Evolutionary conservation across 2,888 invertebrate genomes (phyloP), one percentile per base, ranked within the genome.

Genomic region (Drosophila kambysellisi): DNA sequence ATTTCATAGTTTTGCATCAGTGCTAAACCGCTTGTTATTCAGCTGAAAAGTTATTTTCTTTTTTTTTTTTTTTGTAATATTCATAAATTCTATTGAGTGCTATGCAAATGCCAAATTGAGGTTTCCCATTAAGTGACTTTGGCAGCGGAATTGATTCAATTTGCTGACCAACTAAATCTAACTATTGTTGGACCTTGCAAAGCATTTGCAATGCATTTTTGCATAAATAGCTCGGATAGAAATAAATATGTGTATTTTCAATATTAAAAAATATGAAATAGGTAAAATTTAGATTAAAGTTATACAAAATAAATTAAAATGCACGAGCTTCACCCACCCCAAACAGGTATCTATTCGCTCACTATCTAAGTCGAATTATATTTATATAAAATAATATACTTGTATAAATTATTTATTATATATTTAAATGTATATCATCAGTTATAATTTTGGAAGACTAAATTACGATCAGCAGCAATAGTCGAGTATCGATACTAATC

Each of bases 131-230:
- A 56, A 29, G 11, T 29, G 39, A 39, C n/a, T 29, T 56, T 56
- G 54, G n/a, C 54, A 39, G 5, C 29, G 37, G 39, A 56, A n/a
- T 39, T n/a, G 39, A 30, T 56, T 56, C 29, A 30, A 0, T 56
- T 30, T 30, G n/a, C n/a, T 56, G 11, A 25, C 9, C 25, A 17
- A 39, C 25, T 29, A 29, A 32, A 25, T 43, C 6, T 11, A 5
- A 20, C 43, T 3, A 43, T 11, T 43, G 0, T 20, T 2, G 0
- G 20, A 0, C 20, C 20, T 20, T 11, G 7, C 15, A 46, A 25
- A 15, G 20, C 4, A 12, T 12, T 46, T 12, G 6, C 20, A 12
- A 4, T 46, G 1, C 12, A 20, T 0, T 20, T 20, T 12, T 46
- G 46, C 15, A 15, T 25, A 4, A 15, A 15, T 4, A 11, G 20